phyloP scores from a whole-genome alignment of 2,888 invertebrate species.

The Sclerodermus sp. region DNA sequence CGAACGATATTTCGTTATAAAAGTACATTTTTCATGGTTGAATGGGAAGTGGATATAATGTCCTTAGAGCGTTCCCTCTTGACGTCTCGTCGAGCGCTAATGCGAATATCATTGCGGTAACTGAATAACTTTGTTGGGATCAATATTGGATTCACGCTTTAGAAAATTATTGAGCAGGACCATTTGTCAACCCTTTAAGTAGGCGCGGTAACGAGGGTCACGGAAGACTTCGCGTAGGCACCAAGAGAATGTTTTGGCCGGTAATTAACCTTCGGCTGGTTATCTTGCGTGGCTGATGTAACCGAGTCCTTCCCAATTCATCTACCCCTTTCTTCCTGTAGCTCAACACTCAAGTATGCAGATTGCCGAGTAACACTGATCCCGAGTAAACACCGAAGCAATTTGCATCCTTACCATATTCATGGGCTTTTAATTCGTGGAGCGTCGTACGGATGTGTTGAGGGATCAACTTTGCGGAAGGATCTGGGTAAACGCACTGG shows the following conservation, averaged over 20 bases:
- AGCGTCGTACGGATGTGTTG: slow-evolving; percentile 16
- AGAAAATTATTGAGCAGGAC: too few relatives aligned
- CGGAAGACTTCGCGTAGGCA: slow-evolving; percentile 3
- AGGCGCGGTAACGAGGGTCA: slow-evolving; percentile 15
- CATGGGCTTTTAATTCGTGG: slow-evolving; percentile 47
- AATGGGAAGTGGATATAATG: too few relatives aligned
- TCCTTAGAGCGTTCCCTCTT: too few relatives aligned
- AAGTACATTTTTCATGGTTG: too few relatives aligned
- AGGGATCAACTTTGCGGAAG: slow-evolving; percentile 12
- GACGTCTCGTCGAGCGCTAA: too few relatives aligned
- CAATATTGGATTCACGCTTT: too few relatives aligned
- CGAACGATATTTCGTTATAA: too few relatives aligned
- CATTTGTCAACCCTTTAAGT: too few relatives aligned
- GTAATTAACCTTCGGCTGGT: slow-evolving; percentile 27
- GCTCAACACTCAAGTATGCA: slow-evolving; percentile 35
- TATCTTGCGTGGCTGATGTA: slow-evolving; percentile 10
- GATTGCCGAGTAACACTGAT: slow-evolving; percentile 39
- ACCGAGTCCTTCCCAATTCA: slow-evolving; percentile 1
- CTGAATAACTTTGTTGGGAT: too few relatives aligned
- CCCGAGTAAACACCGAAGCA: slow-evolving; percentile 39
- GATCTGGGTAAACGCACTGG: slow-evolving; percentile 20
- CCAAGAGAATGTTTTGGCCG: slow-evolving; percentile 19
- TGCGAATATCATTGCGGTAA: too few relatives aligned
- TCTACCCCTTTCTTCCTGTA: slow-evolving; percentile 6
- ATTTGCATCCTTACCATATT: slow-evolving; percentile 49